Percentiles rank a stretch among this genome's conserved stretches.
Conservation (phyloP, 2,797 vertebrate genomes). For the Rhinogobio ventralis region DNA sequence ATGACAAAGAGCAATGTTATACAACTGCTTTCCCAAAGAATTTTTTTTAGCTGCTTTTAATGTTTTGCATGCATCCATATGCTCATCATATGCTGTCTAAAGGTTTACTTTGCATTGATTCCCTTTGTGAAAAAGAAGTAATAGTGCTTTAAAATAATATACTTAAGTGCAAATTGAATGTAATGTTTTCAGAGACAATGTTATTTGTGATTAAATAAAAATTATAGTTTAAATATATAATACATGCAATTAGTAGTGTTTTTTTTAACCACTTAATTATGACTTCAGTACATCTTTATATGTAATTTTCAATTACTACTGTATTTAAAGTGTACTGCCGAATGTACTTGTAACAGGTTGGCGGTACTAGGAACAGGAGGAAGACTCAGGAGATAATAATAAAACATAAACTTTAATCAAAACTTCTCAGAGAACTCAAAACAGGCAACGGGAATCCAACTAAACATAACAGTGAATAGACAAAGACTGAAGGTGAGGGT, state of each 20-base stretch:
- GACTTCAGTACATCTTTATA: neutral
- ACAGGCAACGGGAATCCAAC: too few species aligned
- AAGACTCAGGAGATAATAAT: too few species aligned
- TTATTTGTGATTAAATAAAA: neutral
- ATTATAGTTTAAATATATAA: neutral
- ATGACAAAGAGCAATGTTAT: neutral
- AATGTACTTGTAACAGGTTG: too few species aligned
- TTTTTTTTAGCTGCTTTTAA: neutral
- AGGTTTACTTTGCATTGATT: neutral
- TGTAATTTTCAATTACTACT: neutral
- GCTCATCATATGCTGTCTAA: neutral
- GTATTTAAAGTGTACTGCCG: neutral
- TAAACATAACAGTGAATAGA: too few species aligned
- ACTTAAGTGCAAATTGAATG: neutral
- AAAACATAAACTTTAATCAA: too few species aligned
- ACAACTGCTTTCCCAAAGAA: neutral
- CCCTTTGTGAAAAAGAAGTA: neutral
- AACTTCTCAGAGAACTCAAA: too few species aligned
- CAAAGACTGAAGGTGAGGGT: too few species aligned
- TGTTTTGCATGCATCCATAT: conserved; percentile 3
- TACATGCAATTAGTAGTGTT: neutral
- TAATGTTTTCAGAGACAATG: neutral
- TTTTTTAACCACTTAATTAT: neutral
- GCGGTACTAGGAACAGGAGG: too few species aligned
- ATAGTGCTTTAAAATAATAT: neutral